Evolutionary conservation across 2,113 vertebrate species (phyloP), one percentile per base, ranked within the genome.

Genomic region (Syngnathus floridae): DNA sequence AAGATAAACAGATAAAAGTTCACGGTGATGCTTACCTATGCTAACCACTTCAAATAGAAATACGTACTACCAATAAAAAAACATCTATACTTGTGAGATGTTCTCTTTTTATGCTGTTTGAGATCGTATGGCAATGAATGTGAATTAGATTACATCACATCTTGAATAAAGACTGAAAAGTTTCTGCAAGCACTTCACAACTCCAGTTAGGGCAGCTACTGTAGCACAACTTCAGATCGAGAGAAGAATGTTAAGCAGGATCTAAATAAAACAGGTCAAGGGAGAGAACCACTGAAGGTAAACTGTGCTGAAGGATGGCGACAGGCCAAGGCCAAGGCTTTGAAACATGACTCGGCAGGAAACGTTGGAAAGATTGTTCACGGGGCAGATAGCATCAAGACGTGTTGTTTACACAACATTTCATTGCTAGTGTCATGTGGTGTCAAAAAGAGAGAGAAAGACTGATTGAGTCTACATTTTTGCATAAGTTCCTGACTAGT

Each of bases 301-400:
- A 56, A 77, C 73, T 67, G 55, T 64, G 49, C 60, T 60, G 64
- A 75, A 41, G 21, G 64, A 69, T 2, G 12, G 9, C 51, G 6
- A n/a, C 21, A 16, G 64, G 65, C 62, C 64, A 46, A 7, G 31
- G 59, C 62, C 63, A 59, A 19, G 65, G 65, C 40, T 68, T 51
- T 74, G 84, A 80, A 88, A 86, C 17, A 36, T 22, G 79, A 87
- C 60, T 57, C 81, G 69, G 4, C 13, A 58, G 58, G 43, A 73
- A 67, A 67, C 57, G 70, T 45, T 48, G 38, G 55, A 68, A 48
- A 22, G 55, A 54, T 36, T 1, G 63, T 36, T 71, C 40, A 51
- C 45, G 45, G 38, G 22, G 45, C 64, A 78, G 80, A 86, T 77
- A 83, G 1, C 54, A 80, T 86, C 79, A 60, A 52, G 19, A 66